Evolutionary conservation across 2,113 vertebrate genomes (phyloP).

Genomic region (Calidris pugnax): DNA sequence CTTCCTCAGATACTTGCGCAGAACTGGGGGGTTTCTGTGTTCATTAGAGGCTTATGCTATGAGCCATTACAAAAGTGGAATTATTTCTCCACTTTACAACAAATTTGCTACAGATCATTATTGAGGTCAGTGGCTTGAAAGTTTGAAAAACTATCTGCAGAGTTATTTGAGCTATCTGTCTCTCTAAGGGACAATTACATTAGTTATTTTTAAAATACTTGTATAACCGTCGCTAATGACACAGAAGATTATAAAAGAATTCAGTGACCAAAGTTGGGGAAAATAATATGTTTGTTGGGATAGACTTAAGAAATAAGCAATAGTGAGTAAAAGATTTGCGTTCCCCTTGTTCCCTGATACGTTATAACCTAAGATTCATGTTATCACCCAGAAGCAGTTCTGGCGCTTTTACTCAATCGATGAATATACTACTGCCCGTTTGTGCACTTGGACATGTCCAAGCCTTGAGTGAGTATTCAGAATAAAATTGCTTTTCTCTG

Average conservation of each 20-base stretch:
- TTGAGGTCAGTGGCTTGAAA: neutral
- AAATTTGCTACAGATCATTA: neutral
- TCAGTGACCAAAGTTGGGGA: neutral
- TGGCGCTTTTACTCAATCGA: neutral
- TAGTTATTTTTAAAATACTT: neutral
- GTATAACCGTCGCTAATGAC: neutral
- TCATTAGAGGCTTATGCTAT: neutral
- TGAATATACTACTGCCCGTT: neutral
- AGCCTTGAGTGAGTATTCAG: constrained; percentile 8
- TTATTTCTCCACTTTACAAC: neutral
- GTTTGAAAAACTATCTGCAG: neutral
- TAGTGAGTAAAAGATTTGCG: neutral
- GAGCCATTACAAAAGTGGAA: neutral
- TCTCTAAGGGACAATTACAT: neutral
- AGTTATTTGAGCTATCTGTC: neutral
- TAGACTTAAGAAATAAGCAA: neutral
- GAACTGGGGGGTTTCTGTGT: neutral
- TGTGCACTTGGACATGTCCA: constrained; percentile 6
- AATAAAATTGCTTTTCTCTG: constrained; percentile 49
- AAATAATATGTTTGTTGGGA: neutral
- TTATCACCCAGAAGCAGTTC: neutral
- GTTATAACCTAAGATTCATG: neutral
- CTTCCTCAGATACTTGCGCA: neutral
- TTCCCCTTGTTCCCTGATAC: neutral
- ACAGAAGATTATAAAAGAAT: neutral